phyloP scores from a whole-genome alignment of 2,797 vertebrate species.

The Tokudaia muenninki region DNA sequence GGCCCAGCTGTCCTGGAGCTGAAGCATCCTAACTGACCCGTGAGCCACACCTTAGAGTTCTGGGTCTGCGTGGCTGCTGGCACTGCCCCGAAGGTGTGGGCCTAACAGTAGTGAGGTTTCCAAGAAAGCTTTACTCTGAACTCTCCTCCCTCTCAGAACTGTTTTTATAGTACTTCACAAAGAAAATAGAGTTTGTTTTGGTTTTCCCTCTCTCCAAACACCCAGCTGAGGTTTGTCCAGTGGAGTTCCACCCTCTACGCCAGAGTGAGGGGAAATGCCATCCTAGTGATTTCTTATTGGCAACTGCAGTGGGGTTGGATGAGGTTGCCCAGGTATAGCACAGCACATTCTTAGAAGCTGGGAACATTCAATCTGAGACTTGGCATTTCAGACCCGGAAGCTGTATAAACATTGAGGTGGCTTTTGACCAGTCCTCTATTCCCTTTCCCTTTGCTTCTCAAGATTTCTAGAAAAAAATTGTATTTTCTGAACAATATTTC shows the following conservation, averaged over 20 bases:
- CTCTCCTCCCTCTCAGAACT: neutral
- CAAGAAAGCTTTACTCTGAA: constrained; percentile 26
- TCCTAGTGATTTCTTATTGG: constrained; percentile 13
- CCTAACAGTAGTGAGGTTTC: neutral
- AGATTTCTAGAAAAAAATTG: constrained; percentile 41
- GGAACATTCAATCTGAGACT: constrained; percentile 38
- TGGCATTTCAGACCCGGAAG: constrained; percentile 27
- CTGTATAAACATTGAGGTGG: neutral
- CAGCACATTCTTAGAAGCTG: constrained; percentile 43
- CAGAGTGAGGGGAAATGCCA: neutral
- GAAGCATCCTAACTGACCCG: neutral
- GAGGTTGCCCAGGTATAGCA: constrained; percentile 14
- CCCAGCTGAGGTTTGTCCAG: constrained; percentile 22
- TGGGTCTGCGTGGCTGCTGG: neutral
- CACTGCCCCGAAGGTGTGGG: neutral
- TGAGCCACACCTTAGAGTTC: neutral
- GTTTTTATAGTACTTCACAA: constrained; percentile 45
- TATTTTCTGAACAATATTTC: constrained; percentile 30
- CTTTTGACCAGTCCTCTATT: neutral
- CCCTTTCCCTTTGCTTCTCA: neutral
- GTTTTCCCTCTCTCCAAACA: neutral
- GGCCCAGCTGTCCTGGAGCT: neutral
- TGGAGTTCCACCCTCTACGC: neutral
- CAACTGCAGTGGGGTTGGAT: neutral
- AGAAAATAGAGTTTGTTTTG: constrained; percentile 4